A percentile compares a stretch with the other conserved stretches of the same genome.
Evolutionary conservation across 2,888 invertebrate genomes (phyloP).

Genomic region (Rugalucina vietnamica): DNA sequence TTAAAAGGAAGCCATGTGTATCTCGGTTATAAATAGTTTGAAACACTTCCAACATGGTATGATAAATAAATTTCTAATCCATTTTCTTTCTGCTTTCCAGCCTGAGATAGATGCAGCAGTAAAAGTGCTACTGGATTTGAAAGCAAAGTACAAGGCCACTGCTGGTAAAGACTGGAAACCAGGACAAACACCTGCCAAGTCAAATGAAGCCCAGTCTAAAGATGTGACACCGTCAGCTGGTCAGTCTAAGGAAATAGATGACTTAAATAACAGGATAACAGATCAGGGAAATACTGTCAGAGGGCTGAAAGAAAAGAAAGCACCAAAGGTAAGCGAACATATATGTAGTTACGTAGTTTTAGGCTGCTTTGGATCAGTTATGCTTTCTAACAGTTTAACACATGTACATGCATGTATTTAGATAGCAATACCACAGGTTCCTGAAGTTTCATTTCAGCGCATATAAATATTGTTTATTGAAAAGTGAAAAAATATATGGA

Average conservation of each 20-base stretch:
- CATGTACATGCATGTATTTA: no score
- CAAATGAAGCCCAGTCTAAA: background rate
- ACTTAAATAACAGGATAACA: conserved; percentile 84
- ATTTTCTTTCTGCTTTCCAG: conserved; percentile 52
- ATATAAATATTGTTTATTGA: no score
- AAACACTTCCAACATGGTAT: no score
- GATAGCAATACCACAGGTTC: no score
- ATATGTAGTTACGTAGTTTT: no score
- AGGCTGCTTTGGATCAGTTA: no score
- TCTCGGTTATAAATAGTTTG: no score
- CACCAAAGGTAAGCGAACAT: conserved; percentile 86
- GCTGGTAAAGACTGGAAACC: conserved; percentile 88
- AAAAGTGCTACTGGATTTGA: conserved; percentile 88
- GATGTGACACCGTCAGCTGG: background rate
- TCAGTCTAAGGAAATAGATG: conserved; percentile 55
- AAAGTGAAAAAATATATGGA: no score
- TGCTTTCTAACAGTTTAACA: no score
- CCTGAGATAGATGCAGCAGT: conserved; percentile 86
- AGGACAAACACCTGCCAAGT: background rate
- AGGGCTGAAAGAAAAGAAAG: conserved; percentile 88
- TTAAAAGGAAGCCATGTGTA: no score
- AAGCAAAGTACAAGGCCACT: conserved; percentile 90
- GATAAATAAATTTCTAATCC: no score
- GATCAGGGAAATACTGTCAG: conserved; percentile 90
- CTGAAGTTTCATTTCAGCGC: no score